Evolutionary conservation across 2,113 vertebrate genomes (phyloP).

Genomic region (Chaetura pelagica): DNA sequence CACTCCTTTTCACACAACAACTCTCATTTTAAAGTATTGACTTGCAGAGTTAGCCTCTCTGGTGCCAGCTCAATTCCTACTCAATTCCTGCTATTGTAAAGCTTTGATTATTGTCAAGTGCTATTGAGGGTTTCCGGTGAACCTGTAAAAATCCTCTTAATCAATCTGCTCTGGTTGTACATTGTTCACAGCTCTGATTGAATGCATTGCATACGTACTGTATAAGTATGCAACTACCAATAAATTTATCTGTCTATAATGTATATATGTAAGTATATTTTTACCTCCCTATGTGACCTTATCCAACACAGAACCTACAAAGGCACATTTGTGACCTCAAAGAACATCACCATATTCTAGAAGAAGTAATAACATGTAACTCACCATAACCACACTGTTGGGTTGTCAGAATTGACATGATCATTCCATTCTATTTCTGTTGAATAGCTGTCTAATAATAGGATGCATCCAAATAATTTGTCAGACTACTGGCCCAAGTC

Average conservation of each 20-base stretch:
- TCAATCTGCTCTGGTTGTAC: slow-evolving; percentile 2
- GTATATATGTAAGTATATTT: neutral
- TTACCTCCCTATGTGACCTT: neutral
- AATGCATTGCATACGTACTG: neutral
- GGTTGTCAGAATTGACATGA: neutral
- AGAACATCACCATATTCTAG: neutral
- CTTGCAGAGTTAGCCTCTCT: slow-evolving; percentile 67
- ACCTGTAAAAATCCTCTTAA: slow-evolving; percentile 60
- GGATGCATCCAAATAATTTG: neutral
- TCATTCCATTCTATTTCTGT: neutral
- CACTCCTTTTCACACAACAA: slow-evolving; percentile 71
- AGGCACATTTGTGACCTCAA: neutral
- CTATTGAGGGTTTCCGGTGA: slow-evolving; percentile 45
- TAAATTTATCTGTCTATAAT: neutral
- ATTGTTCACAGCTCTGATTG: slow-evolving; percentile 23
- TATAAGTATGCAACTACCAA: neutral
- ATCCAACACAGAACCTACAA: neutral
- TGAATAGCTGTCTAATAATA: slow-evolving; percentile 10
- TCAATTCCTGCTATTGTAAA: slow-evolving; percentile 64
- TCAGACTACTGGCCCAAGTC: neutral
- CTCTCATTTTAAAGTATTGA: slow-evolving; percentile 77
- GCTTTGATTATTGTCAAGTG: slow-evolving; percentile 69
- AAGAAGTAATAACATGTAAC: neutral
- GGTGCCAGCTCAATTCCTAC: slow-evolving; percentile 73
- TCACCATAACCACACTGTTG: neutral